These are phyloP conservation scores for Rotaria sp. DNA, from an alignment of 2,888 invertebrate species.

Conservation along the genomic window DNA sequence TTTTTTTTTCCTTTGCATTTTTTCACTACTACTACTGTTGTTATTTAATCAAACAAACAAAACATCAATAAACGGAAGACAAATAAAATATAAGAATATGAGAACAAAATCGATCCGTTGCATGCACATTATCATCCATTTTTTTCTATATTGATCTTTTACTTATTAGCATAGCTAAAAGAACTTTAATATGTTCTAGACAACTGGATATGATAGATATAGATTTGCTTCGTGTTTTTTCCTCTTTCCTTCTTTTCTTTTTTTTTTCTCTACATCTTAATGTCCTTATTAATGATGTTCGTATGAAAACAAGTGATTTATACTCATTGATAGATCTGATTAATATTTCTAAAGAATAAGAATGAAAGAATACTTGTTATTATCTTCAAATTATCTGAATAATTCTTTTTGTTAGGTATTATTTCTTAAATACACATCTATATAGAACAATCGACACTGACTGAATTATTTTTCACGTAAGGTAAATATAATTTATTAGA, in stretches of 20 bases:
- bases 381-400: not conserved
- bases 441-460: not conserved
- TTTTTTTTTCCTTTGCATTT: not conserved
- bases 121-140: not conserved
- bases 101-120: not conserved
- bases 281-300: not conserved
- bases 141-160: not conserved
- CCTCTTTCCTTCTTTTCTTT: not conserved
- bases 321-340: not conserved
- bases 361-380: not conserved
- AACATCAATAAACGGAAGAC: not conserved
- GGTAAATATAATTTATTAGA: not conserved
- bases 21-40: not conserved
- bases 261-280: not conserved
- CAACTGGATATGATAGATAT: not conserved
- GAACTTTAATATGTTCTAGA: not conserved
- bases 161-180: not conserved
- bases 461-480: not conserved
- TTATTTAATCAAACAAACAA: not conserved
- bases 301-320: slow-evolving; percentile 9
- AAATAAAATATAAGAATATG: not conserved
- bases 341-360: not conserved
- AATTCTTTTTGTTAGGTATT: not conserved
- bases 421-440: not conserved
- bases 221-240: not conserved